Evolutionary conservation across 2,113 vertebrate species (phyloP).

Genomic region (Hyperopisus bebe): DNA sequence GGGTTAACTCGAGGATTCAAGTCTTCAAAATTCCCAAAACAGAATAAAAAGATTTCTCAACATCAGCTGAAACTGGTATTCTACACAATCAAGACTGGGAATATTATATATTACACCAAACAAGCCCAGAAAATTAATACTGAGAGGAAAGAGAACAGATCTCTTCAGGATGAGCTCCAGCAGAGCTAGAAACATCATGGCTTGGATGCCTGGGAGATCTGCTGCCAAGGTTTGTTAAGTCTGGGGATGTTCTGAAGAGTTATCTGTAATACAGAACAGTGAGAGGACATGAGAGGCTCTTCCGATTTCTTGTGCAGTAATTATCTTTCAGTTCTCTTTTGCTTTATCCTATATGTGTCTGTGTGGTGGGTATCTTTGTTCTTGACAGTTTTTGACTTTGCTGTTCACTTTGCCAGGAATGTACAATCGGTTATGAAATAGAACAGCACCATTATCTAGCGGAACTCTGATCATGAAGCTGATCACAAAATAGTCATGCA

Average conservation of each 20-base stretch:
- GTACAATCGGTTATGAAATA: conserved; percentile 23
- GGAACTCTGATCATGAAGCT: not conserved
- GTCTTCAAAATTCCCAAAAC: not conserved
- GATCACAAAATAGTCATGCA: not conserved
- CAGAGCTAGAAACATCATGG: not conserved
- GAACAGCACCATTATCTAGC: conserved; percentile 18
- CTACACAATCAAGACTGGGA: not conserved
- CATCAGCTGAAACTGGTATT: not conserved
- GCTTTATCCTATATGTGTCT: not conserved
- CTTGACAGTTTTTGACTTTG: not conserved
- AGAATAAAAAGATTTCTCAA: not conserved
- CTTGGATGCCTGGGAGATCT: conserved; percentile 4
- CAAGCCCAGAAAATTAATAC: not conserved
- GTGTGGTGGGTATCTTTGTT: not conserved
- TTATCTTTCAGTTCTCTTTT: not conserved
- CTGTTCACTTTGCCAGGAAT: conserved; percentile 22
- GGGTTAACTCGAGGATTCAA: not conserved
- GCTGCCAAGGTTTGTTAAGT: not conserved
- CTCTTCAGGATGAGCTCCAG: not conserved
- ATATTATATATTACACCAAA: not conserved
- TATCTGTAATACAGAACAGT: not conserved
- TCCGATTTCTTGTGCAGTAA: not conserved
- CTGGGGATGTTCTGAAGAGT: not conserved
- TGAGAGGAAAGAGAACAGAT: not conserved
- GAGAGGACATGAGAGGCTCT: not conserved